Percentiles rank a stretch among this genome's conserved stretches.
These are phyloP conservation scores for Heliconius nattereri DNA, from an alignment of 1,140 invertebrate species.

Conservation along the genomic window DNA sequence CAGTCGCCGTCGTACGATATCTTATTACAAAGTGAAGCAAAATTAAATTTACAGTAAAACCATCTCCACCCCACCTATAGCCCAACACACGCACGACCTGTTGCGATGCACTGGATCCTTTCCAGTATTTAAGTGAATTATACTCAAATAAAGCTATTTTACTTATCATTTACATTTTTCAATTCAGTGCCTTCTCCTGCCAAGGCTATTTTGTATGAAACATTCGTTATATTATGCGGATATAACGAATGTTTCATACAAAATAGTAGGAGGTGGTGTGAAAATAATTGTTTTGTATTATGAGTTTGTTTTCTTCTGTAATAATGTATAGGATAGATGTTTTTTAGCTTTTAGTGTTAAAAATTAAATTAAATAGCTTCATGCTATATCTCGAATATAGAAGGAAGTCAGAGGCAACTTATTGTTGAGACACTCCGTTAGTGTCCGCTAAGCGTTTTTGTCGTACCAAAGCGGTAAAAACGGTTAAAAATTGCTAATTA, in stretches of 20 bases:
- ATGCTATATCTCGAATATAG: neutral
- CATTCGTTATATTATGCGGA: too few species aligned
- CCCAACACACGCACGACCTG: constrained; percentile 62
- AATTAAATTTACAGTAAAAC: neutral
- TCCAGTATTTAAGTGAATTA: constrained; percentile 78
- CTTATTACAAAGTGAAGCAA: neutral
- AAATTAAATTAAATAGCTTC: neutral
- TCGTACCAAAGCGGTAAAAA: too few species aligned
- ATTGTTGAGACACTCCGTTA: neutral
- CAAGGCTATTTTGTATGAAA: too few species aligned
- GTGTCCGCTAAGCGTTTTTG: too few species aligned
- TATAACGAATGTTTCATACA: constrained; percentile 37
- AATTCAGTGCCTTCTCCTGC: constrained; percentile 58
- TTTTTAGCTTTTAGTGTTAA: too few species aligned
- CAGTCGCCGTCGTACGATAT: too few species aligned
- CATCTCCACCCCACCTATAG: constrained; percentile 33
- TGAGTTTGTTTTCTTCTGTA: neutral
- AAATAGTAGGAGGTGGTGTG: constrained; percentile 12
- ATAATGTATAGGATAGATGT: neutral
- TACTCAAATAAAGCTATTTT: constrained; percentile 71
- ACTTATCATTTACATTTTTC: constrained; percentile 76
- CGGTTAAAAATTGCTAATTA: too few species aligned
- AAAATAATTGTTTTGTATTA: neutral
- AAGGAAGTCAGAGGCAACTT: neutral
- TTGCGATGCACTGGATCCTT: constrained; percentile 71